These are phyloP conservation scores for Ophiothrix spiculata DNA, from an alignment of 35 echinoderm and acorn worm species.

Conservation along the genomic window DNA sequence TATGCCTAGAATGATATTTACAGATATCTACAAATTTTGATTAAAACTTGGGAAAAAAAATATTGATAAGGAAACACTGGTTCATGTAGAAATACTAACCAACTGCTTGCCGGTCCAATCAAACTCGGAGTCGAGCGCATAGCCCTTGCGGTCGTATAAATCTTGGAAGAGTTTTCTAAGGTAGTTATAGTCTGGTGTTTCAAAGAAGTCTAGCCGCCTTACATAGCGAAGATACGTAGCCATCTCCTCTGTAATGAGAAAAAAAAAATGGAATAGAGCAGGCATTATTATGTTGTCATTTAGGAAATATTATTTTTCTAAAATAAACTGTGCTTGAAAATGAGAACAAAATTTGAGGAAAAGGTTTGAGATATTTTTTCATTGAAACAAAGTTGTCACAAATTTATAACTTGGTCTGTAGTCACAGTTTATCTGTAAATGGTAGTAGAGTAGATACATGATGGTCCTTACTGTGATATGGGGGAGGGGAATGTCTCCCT, in stretches of 20 bases:
- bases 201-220: slow-evolving; percentile 97
- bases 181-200: slow-evolving; percentile 97
- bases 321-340: background rate
- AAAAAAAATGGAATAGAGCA: background rate
- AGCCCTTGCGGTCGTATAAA: slow-evolving; percentile 84
- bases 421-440: too few species aligned
- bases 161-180: slow-evolving; percentile 98
- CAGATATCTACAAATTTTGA: too few species aligned
- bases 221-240: slow-evolving; percentile 92
- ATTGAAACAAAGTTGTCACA: too few species aligned
- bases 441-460: too few species aligned
- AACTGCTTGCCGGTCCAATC: slow-evolving; percentile 97
- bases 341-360: too few species aligned
- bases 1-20: too few species aligned
- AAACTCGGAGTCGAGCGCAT: slow-evolving; percentile 72
- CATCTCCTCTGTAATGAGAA: slow-evolving; percentile 71
- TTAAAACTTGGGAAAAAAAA: too few species aligned
- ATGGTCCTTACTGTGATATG: too few species aligned
- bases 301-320: background rate
- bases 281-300: background rate
- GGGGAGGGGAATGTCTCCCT: too few species aligned
- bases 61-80: too few species aligned
- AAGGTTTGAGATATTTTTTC: too few species aligned
- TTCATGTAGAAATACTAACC: slow-evolving; percentile 48
- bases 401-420: too few species aligned